Evolutionary conservation across 2,888 invertebrate species (phyloP), one percentile per base, ranked within the genome.

Genomic region (Pristionchus maxplancki): DNA sequence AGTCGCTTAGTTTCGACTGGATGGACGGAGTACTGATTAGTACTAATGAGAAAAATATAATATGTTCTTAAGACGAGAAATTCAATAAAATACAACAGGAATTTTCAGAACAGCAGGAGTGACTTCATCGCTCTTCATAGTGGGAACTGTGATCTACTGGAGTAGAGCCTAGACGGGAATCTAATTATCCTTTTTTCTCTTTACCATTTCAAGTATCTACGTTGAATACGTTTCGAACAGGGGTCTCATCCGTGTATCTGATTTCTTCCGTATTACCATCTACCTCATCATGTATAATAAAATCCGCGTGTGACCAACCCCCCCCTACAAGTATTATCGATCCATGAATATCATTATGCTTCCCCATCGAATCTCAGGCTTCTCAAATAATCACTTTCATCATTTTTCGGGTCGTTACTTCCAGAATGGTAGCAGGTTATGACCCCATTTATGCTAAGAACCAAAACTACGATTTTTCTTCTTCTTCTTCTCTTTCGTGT

Each of bases 121-220:
- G 34, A 87, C 86, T 0, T 67, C 86, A 31, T 87, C 86, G 2
- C 86, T 87, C 17, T 87, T 87, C 86, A 67, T 87, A 17, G 31
- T 87, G 6, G 86, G 86, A n/a, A 58, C 86, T 20, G 48, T 87
- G 20, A 28, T 87, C 71, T 87, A 87, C 50, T 87, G 82, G 82
- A 83, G 53, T 53, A 50, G 34, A 53, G 37, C 53, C 53, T 83
- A 53, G 53, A 83, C 44, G 78, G 71, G 28, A 78, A 44, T 13
- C 1, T 31, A 83, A 31, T 53, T 50, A 34, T 24, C 53, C 82
- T 28, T 53, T 82, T 83, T 40, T 34, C 78, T 24, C 15, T 40
- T 40, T 31, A 20, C 40, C 40, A 78, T 78, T n/a, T 74, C 44
- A 78, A 40, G 9, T 78, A 78, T 78, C 48, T 34, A 78, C 28